Conservation (phyloP, 2,113 vertebrate genomes). For the Aramus guarauna region DNA sequence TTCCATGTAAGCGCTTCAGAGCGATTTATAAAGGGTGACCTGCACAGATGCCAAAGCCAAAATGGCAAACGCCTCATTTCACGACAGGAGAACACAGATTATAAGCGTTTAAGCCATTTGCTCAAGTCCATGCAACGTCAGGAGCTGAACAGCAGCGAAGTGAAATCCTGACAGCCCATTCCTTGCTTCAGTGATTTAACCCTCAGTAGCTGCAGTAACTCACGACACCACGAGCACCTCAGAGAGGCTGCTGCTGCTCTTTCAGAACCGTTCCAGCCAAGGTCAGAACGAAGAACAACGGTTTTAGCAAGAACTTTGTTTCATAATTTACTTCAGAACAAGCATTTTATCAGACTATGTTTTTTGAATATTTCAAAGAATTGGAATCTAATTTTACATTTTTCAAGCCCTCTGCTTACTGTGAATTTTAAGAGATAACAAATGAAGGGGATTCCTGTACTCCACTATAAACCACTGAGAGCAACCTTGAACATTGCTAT, state of each 20-base stretch:
- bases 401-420: neutral
- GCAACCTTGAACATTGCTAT: neutral
- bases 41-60: neutral
- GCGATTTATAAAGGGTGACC: neutral
- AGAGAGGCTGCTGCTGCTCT: neutral
- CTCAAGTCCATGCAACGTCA: accelerated
- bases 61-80: neutral
- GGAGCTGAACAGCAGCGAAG: neutral
- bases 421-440: neutral
- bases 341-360: neutral
- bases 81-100: neutral
- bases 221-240: accelerated
- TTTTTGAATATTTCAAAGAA: neutral
- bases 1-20: neutral
- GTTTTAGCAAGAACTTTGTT: neutral
- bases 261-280: neutral
- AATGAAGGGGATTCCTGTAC: neutral
- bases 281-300: neutral
- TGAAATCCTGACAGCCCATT: neutral
- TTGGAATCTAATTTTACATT: neutral
- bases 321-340: neutral
- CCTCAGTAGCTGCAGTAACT: neutral
- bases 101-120: neutral
- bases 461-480: neutral
- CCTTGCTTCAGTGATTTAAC: neutral